Evolutionary conservation across 1,140 invertebrate genomes (phyloP).

Genomic region (Drosophila aff.): DNA sequence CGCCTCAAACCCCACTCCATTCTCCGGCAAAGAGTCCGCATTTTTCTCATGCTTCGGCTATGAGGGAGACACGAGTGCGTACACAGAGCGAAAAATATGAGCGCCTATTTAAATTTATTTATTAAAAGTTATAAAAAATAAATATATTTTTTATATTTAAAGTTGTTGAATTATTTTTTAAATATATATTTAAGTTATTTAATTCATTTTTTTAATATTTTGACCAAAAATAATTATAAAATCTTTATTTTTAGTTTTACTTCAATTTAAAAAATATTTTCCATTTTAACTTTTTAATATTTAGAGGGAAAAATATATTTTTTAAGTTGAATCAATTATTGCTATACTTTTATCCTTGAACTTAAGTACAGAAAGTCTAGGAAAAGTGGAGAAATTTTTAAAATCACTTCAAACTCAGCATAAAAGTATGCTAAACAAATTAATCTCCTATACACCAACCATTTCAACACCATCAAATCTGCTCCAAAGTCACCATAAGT

Average conservation of each 20-base stretch:
- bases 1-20: background rate
- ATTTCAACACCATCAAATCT: too few species aligned
- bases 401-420: too few species aligned
- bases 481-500: too few species aligned
- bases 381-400: too few species aligned
- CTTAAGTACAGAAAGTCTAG: background rate
- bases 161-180: background rate
- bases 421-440: too few species aligned
- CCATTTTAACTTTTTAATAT: too few species aligned
- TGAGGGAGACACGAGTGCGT: constrained; percentile 30
- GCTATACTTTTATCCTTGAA: background rate
- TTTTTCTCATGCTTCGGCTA: constrained; percentile 46
- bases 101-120: background rate
- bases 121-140: background rate
- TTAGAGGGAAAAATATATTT: too few species aligned
- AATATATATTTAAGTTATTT: background rate
- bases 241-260: background rate
- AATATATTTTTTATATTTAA: background rate
- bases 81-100: background rate
- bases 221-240: too few species aligned
- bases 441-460: background rate
- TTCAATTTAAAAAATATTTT: background rate
- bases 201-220: too few species aligned
- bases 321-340: background rate
- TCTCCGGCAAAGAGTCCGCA: background rate